Percentiles rank a stretch among this genome's conserved stretches.
Conservation (phyloP, 2,888 invertebrate species). For the Siphlonurus alternatus region DNA sequence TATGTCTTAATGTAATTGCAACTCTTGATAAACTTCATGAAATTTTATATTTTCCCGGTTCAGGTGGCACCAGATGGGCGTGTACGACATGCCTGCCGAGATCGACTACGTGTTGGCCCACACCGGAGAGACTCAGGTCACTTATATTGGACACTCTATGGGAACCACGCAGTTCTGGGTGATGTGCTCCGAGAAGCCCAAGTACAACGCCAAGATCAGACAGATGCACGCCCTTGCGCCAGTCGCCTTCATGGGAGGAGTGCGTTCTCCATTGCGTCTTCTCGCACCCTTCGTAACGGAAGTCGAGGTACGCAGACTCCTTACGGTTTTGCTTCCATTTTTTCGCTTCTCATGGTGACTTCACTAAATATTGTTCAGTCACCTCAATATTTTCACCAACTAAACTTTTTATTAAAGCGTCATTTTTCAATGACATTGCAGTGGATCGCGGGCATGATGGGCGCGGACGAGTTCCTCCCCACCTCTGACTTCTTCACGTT, state of each 20-base stretch:
- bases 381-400: not conserved
- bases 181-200: constrained; percentile 45
- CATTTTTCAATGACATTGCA: constrained; percentile 21
- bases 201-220: constrained; percentile 47
- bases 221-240: constrained; percentile 52
- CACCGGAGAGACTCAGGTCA: constrained; percentile 34
- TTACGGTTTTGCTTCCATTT: too few species aligned
- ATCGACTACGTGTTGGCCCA: constrained; percentile 47
- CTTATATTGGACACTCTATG: constrained; percentile 85
- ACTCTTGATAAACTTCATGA: not conserved
- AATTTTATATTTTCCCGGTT: not conserved
- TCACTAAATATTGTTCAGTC: too few species aligned
- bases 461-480: constrained; percentile 47
- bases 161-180: constrained; percentile 64
- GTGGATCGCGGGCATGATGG: constrained; percentile 30
- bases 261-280: not conserved
- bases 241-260: constrained; percentile 32
- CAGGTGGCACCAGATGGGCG: constrained; percentile 26
- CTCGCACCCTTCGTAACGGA: not conserved
- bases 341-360: too few species aligned
- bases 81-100: constrained; percentile 70
- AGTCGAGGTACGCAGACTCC: not conserved
- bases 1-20: too few species aligned
- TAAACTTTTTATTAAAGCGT: not conserved
- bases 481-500: constrained; percentile 32